Evolutionary conservation across 2,888 invertebrate species (phyloP).

Genomic region (Lasioglossum calceatum): DNA sequence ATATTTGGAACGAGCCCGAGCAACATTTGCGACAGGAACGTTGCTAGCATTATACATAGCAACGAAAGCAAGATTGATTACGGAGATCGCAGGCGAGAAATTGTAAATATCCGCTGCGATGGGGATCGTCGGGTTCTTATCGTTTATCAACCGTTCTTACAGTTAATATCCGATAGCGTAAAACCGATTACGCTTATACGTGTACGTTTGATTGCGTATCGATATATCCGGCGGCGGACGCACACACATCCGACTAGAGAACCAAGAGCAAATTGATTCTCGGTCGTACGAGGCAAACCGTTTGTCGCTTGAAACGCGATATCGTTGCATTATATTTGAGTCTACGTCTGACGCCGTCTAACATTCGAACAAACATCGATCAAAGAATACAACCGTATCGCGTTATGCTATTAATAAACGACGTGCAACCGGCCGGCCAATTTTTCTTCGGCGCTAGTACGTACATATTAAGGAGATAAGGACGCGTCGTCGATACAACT

Average conservation of each 20-base stretch:
- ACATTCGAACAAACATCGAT: constrained; percentile 37
- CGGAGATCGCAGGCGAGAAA: not conserved
- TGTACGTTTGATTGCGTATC: not conserved
- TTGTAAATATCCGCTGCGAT: constrained; percentile 4
- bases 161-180: constrained; percentile 8
- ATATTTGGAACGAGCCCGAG: not conserved
- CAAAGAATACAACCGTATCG: constrained; percentile 46
- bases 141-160: constrained; percentile 30
- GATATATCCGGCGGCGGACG: not conserved
- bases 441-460: constrained; percentile 21
- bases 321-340: constrained; percentile 15
- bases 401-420: constrained; percentile 59
- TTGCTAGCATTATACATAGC: not conserved
- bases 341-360: constrained; percentile 25
- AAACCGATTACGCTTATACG: not conserved
- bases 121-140: constrained; percentile 18
- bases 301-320: not conserved
- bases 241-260: not conserved
- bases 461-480: constrained; percentile 31
- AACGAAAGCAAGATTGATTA: constrained; percentile 15
- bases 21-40: not conserved
- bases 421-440: constrained; percentile 36
- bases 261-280: constrained; percentile 3
- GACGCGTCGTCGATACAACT: not conserved
- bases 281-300: not conserved